Conservation (phyloP, 92 coral and sea anemone species). For the Pocillopora grandis region DNA sequence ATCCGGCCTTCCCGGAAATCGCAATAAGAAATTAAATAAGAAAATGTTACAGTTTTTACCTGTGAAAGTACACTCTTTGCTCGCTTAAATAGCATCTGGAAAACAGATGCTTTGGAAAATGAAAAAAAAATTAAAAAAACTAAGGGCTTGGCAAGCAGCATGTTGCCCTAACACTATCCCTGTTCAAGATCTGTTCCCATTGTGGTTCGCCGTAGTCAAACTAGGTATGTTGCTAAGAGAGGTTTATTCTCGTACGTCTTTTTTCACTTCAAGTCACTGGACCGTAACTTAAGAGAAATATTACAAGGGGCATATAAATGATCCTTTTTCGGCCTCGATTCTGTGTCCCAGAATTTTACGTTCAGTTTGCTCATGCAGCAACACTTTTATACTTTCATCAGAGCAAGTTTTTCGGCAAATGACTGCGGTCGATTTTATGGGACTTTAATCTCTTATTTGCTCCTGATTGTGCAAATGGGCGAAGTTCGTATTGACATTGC, state of each 20-base stretch:
- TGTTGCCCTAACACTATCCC: conserved; percentile 20
- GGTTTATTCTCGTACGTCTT: neutral
- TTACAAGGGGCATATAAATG: neutral
- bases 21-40: neutral
- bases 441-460: too few species aligned
- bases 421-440: too few species aligned
- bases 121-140: neutral
- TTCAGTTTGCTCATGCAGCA: neutral
- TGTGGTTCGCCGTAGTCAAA: conserved; percentile 16
- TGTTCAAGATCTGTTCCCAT: conserved; percentile 2
- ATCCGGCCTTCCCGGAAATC: too few species aligned
- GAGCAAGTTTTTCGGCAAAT: too few species aligned
- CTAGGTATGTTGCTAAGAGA: conserved; percentile 15
- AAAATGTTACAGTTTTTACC: neutral
- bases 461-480: too few species aligned
- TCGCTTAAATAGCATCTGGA: conserved; percentile 21
- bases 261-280: conserved; percentile 13
- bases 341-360: neutral
- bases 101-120: conserved; percentile 26
- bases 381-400: too few species aligned
- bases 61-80: too few species aligned
- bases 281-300: neutral
- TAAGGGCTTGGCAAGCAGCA: conserved; percentile 29
- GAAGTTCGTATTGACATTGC: too few species aligned
- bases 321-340: neutral